Evolutionary conservation across 2,888 invertebrate genomes (phyloP), one percentile per base, ranked within the genome.

Genomic region (Caenorhabditis panamensis): DNA sequence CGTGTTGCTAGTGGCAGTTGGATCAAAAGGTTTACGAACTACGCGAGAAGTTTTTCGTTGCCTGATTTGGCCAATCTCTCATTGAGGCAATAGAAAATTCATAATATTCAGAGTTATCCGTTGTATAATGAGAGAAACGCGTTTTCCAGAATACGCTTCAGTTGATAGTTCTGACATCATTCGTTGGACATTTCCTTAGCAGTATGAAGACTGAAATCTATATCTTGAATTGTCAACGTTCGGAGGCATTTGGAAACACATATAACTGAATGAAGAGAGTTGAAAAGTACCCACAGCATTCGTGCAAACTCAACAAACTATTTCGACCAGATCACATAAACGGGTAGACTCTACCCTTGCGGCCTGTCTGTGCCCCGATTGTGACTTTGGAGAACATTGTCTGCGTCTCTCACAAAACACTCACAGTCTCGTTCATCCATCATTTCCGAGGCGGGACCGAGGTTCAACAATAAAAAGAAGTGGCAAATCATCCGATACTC

Each of bases 1-100:
- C 69, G 69, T 61, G 53, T 69, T 69, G 51, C 18, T 16, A 16
- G 41, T 41, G 41, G 13, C 16, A 16, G 41, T 16, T 9, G 41
- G 2, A 5, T 9, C 13, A 41, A 13, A 41, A 41, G 41, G 13
- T 49, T 49, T 49, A 11, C 49, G 20, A n/a, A 20, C 2, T 20
- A 20, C 20, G 31, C 31, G 31, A 31, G 9, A 9, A 31, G n/a
- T n/a, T n/a, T n/a, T n/a, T n/a, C n/a, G n/a, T n/a, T n/a, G n/a
- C n/a, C n/a, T n/a, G n/a, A n/a, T n/a, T n/a, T n/a, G n/a, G n/a
- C n/a, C n/a, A n/a, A n/a, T n/a, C n/a, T n/a, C n/a, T n/a, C n/a
- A n/a, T n/a, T n/a, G n/a, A n/a, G n/a, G n/a, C n/a, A n/a, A n/a
- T n/a, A n/a, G n/a, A n/a, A n/a, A n/a, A n/a, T n/a, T n/a, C n/a